These are phyloP conservation scores for Puma concolor DNA, from an alignment of 2,113 vertebrate species.

Conservation along the genomic window DNA sequence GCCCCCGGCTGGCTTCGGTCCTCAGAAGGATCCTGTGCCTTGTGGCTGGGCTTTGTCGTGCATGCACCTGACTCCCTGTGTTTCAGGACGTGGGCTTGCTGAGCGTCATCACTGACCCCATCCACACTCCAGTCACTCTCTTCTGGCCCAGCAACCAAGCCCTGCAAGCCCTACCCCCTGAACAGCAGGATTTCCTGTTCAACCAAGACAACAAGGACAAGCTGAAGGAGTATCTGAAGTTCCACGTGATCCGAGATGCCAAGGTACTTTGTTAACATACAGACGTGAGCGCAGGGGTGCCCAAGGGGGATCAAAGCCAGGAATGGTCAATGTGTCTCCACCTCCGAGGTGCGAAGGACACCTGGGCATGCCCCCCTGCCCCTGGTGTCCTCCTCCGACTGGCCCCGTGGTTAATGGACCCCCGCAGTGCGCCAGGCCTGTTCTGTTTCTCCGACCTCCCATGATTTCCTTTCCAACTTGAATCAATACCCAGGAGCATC, in stretches of 20 bases:
- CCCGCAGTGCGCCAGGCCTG: rapidly evolving
- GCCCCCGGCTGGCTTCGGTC: neutral
- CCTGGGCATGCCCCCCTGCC: neutral
- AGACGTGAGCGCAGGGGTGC: neutral
- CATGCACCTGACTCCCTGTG: neutral
- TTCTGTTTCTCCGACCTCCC: neutral
- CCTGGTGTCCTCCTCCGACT: neutral
- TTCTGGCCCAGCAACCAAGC: conserved; percentile 92
- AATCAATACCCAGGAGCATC: neutral
- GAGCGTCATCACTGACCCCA: conserved; percentile 84
- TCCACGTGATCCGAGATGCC: conserved; percentile 90
- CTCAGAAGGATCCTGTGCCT: neutral
- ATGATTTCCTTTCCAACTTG: neutral
- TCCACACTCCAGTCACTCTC: conserved; percentile 90
- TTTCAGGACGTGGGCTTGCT: conserved; percentile 91
- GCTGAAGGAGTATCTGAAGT: conserved; percentile 92
- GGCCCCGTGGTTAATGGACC: rapidly evolving
- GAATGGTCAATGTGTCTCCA: rapidly evolving
- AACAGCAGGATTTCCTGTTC: conserved; percentile 93
- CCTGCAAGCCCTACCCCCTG: conserved; percentile 87
- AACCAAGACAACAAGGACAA: conserved; percentile 86
- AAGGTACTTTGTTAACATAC: conserved; percentile 83
- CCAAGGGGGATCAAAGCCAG: neutral
- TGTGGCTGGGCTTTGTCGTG: neutral
- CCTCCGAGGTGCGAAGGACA: rapidly evolving